Conservation (phyloP, 2,888 invertebrate genomes). For the Adelognathus sp. region DNA sequence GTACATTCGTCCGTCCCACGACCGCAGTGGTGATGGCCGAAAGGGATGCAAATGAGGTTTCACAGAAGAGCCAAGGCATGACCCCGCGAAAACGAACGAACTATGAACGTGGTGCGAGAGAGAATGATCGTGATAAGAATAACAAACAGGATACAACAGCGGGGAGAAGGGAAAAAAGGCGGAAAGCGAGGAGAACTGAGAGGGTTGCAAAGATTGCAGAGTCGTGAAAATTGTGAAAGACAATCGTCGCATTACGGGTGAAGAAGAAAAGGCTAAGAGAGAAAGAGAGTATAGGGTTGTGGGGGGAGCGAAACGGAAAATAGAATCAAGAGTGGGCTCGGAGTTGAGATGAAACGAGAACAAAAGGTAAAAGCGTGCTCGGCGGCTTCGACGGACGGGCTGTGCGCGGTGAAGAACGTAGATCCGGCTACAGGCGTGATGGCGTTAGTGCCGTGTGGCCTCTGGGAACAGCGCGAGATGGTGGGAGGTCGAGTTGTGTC, state of each 20-base stretch:
- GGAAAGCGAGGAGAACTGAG: conserved; percentile 22
- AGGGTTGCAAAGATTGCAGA: conserved; percentile 9
- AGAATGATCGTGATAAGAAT: conserved; percentile 50
- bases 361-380: conserved; percentile 7
- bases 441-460: not conserved
- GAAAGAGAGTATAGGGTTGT: too few relatives aligned
- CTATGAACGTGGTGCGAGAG: conserved; percentile 8
- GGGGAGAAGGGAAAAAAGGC: conserved; percentile 31
- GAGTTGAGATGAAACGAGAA: conserved; percentile 10
- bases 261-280: not conserved
- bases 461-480: conserved; percentile 1
- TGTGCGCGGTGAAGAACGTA: conserved; percentile 4
- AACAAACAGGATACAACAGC: conserved; percentile 24
- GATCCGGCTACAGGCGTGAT: conserved; percentile 21
- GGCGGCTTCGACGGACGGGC: not conserved
- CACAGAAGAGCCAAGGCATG: conserved; percentile 3
- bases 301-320: conserved; percentile 5
- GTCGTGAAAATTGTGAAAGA: conserved; percentile 33
- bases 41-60: conserved; percentile 62
- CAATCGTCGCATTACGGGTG: not conserved
- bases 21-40: not conserved
- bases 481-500: not conserved
- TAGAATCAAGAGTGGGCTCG: conserved; percentile 17
- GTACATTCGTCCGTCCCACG: conserved; percentile 21
- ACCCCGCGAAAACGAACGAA: conserved; percentile 8